phyloP scores from a whole-genome alignment of 2,888 invertebrate genomes.

The Ichneumoninae sp. region DNA sequence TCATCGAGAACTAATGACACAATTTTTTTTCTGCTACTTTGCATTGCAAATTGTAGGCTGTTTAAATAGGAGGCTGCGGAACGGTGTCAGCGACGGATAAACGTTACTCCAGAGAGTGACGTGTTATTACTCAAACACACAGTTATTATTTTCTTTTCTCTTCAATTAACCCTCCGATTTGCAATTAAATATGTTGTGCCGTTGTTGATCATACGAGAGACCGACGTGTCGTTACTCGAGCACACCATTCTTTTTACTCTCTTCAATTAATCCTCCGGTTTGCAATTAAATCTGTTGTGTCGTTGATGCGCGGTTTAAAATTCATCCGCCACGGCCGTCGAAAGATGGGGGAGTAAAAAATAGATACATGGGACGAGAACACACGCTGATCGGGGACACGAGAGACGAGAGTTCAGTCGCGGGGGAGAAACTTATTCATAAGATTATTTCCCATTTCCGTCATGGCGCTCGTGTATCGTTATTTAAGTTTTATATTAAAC shows the following conservation, averaged over 20 bases:
- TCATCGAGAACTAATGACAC: slow-evolving; percentile 1
- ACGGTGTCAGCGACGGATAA: not conserved
- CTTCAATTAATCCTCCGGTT: not conserved
- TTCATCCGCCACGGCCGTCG: not conserved
- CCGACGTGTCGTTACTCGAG: not conserved
- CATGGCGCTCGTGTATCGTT: slow-evolving; percentile 82
- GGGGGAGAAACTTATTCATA: slow-evolving; percentile 78
- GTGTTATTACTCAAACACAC: not conserved
- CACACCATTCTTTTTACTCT: not conserved
- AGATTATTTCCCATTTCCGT: slow-evolving; percentile 83
- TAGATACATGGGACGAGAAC: slow-evolving; percentile 18
- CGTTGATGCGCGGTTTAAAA: not conserved
- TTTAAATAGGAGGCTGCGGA: not conserved
- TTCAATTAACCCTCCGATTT: not conserved
- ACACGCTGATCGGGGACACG: slow-evolving; percentile 15
- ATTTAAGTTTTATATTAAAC: slow-evolving; percentile 84
- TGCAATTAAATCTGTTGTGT: not conserved
- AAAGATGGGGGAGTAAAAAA: not conserved
- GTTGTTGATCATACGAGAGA: not conserved
- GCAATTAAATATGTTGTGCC: not conserved
- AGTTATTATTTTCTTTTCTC: not conserved
- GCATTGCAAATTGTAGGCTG: not conserved
- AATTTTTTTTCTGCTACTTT: not conserved
- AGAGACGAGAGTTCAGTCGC: slow-evolving; percentile 48
- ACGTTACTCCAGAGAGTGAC: not conserved